These are phyloP conservation scores for Glareola pratincola DNA, from an alignment of 2,113 vertebrate genomes.

Conservation along the genomic window DNA sequence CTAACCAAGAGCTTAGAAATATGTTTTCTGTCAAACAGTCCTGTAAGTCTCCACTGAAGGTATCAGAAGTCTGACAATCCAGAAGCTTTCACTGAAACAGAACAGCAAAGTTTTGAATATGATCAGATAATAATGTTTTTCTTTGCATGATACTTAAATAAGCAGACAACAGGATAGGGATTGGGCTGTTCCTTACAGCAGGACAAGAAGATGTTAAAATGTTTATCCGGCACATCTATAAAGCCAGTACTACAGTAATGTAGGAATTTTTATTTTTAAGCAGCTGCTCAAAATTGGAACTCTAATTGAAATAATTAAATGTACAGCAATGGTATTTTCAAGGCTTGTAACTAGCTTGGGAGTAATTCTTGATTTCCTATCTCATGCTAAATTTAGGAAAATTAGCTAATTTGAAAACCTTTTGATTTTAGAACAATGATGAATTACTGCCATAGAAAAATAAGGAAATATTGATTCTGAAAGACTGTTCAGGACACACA, in stretches of 20 bases:
- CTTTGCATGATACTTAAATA: not conserved
- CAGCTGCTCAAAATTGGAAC: not conserved
- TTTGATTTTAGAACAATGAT: not conserved
- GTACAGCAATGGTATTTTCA: not conserved
- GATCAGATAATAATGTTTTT: not conserved
- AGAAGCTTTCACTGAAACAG: conserved; percentile 17
- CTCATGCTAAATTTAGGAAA: not conserved
- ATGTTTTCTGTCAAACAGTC: not conserved
- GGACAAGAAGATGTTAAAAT: not conserved
- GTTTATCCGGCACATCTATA: not conserved
- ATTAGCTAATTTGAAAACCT: not conserved
- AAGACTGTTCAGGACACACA: not conserved
- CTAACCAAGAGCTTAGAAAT: not conserved
- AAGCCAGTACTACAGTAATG: not conserved
- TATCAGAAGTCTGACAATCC: not conserved
- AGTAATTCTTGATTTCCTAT: not conserved
- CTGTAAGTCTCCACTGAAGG: not conserved
- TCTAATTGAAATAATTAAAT: not conserved
- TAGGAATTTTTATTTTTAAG: not conserved
- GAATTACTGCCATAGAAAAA: not conserved
- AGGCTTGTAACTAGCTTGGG: not conserved
- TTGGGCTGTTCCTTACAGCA: not conserved
- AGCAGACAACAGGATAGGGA: not conserved
- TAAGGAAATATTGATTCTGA: not conserved
- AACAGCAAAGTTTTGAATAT: not conserved